A percentile compares a stretch with the other conserved stretches of the same genome.
phyloP scores from a whole-genome alignment of 2,797 vertebrate species.

The Anguilla pacifica region DNA sequence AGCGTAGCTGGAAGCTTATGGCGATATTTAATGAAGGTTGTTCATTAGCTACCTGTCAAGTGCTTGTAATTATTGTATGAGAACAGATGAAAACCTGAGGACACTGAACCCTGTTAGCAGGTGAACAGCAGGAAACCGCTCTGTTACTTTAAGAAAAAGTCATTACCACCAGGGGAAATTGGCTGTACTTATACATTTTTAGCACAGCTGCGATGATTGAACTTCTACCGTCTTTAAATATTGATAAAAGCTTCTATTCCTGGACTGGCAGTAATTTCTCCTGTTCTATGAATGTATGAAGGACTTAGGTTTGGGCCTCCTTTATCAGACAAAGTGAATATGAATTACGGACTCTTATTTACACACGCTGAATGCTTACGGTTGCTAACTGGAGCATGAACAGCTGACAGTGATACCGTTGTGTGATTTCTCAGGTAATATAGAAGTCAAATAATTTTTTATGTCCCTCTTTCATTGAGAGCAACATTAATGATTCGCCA shows the following conservation, averaged over 20 bases:
- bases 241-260: conserved; percentile 56
- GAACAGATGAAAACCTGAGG: conserved; percentile 10
- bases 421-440: background rate
- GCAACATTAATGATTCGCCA: conserved; percentile 38
- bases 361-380: conserved; percentile 24
- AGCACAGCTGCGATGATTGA: conserved; percentile 45
- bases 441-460: background rate
- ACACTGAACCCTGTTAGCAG: background rate
- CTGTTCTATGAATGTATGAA: conserved; percentile 50
- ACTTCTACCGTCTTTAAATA: conserved; percentile 56
- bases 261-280: conserved; percentile 41
- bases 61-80: conserved; percentile 19
- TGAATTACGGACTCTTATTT: conserved; percentile 25
- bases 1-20: background rate
- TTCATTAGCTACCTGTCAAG: background rate
- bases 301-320: conserved; percentile 21
- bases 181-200: conserved; percentile 21
- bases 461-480: conserved; percentile 28
- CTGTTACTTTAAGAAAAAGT: background rate
- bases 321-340: conserved; percentile 4
- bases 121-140: background rate
- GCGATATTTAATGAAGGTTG: background rate
- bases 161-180: conserved; percentile 14
- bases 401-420: background rate
- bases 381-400: conserved; percentile 1